Evolutionary conservation across 2,113 vertebrate species (phyloP), one percentile per base, ranked within the genome.

Genomic region (Zosterops hypoxanthus): DNA sequence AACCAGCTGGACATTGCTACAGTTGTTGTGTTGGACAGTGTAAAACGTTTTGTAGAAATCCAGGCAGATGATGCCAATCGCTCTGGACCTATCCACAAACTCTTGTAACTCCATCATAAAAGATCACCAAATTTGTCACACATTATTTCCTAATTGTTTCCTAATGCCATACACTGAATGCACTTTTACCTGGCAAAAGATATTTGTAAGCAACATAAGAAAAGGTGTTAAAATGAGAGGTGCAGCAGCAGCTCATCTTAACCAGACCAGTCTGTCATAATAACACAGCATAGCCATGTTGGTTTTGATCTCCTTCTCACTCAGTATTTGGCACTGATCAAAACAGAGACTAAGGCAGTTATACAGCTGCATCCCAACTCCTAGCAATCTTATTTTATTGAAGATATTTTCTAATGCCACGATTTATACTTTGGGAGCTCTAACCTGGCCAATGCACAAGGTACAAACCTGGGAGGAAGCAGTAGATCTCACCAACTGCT

Each of bases 1-100:
- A 57, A 14, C 33, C 55, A n/a, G 20, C 33, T n/a, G 33, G 21
- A 57, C 8, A 57, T n/a, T 57, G 21, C 21, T 57, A 57, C 55
- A 57, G 55, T 23, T n/a, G 21, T 57, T 56, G 14, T 29, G 23
- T 19, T 42, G 44, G 24, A 42, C 55, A 34, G 29, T 19, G 24
- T 50, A n/a, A 70, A 82, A 50, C 0, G 0, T 42, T 82, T 50
- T 50, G 29, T 0, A 0, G 44, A 60, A 82, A 29, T 41, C 14
- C 42, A 59, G 53, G 44, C 65, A 59, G 53, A 82, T 11, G 0
- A 50, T 49, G 28, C 22, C 34, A 23, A 23, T 59, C 0, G 1
- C 65, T 60, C 53, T 42, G 44, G 44, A 23, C 29, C 44, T 60
- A 69, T n/a, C 34, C 34, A 59, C 14, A 49, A 49, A 69, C 14